Evolutionary conservation across 2,888 invertebrate species (phyloP), one percentile per base, ranked within the genome.

Genomic region (Scaptomyza parva): DNA sequence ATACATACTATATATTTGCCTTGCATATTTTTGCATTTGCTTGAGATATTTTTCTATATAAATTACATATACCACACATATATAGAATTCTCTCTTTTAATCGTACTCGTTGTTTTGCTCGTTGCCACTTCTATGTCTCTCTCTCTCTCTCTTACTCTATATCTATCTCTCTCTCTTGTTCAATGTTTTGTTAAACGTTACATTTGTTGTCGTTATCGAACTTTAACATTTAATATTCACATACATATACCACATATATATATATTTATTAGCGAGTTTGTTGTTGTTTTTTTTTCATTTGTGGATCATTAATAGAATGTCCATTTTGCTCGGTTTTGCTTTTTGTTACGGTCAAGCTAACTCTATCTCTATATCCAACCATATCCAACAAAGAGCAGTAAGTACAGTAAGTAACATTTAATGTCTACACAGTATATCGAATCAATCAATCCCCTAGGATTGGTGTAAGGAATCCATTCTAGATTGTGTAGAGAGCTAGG

Each of bases 21-120:
- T 76, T 66, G 72, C 64, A 52, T 64, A 58, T 26, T 65, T 74
- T 86, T 80, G 83, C 76, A 70, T 89, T 83, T 88, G 89, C 88
- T 87, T 78, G 66, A 73, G 53, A 72, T 50, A 40, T 60, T 57
- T 64, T 55, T 71, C 66, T 64, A 48, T 58, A 55, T 44, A 41
- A 37, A 41, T 26, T 53, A 54, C 71, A 52, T 61, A 45, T 48
- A 54, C 22, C 22, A 24, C 54, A 64, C n/a, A n/a, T n/a, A n/a
- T n/a, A n/a, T 77, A 55, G 22, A 6, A 26, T 8, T 26, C 26
- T 26, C n/a, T n/a, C n/a, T n/a, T 64, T 78, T 74, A 57, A 64
- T 78, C 76, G 67, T 71, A 53, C 53, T 64, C 50, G 59, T 53
- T 64, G 50, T 47, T 17, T 64, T 17, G 61, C 30, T 60, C 51